Conservation (phyloP, 2,888 invertebrate genomes). For the Tinea trinotella region DNA sequence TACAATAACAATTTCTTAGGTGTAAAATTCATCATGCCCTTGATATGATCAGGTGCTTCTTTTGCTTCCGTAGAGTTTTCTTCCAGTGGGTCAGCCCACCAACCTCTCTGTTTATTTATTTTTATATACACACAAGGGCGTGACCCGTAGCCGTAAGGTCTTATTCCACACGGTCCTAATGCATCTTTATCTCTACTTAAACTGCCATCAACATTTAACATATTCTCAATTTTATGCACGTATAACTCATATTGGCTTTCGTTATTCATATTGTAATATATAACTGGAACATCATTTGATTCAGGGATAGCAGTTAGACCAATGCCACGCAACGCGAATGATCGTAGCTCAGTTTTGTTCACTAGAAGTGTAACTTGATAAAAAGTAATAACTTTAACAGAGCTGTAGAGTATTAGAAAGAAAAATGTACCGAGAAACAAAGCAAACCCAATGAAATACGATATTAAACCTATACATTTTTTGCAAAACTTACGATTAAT, state of each 20-base stretch:
- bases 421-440: not conserved
- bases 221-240: constrained; percentile 37
- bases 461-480: not conserved
- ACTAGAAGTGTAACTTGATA: not conserved
- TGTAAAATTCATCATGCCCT: constrained; percentile 36
- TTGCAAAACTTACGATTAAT: no score
- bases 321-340: constrained; percentile 39
- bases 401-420: not conserved
- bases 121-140: constrained; percentile 50
- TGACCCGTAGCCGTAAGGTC: constrained; percentile 52
- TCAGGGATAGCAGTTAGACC: constrained; percentile 40
- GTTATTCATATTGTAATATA: constrained; percentile 44
- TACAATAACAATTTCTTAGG: constrained; percentile 45
- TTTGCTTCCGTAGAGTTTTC: constrained; percentile 30
- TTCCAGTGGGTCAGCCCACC: constrained; percentile 44
- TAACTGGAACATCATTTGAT: constrained; percentile 38
- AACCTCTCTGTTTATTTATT: constrained; percentile 47
- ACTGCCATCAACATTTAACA: constrained; percentile 32
- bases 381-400: not conserved
- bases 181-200: constrained; percentile 22
- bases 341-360: constrained; percentile 30
- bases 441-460: not conserved
- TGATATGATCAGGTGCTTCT: constrained; percentile 37
- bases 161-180: constrained; percentile 47
- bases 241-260: constrained; percentile 41